Base-by-base conservation (phyloP, 2,888 invertebrate genomes). In the Hybos culiciformis region DNA sequence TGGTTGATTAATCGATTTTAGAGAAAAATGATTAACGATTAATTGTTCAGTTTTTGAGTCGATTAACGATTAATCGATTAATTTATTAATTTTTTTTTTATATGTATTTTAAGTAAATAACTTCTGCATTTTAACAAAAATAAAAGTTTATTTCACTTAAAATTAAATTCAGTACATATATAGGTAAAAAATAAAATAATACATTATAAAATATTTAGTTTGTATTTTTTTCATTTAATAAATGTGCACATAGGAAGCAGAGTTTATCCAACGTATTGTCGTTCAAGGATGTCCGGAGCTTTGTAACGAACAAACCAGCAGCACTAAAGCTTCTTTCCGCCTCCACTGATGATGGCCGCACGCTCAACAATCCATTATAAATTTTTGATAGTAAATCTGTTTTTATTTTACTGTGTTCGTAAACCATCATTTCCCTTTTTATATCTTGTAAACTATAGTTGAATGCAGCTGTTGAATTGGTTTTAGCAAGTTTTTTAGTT, bases 1-100 rank as follows among this genome's bases (percentile, higher is more conserved):
- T 29, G 29, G 29, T 29, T 29, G 29, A 29, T 29, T 29, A 29
- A 29, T 29, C 29, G 29, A 29, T 29, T 29, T 29, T 29, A 29
- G 29, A 29, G 29, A 29, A 29, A 29, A 29, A 29, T 29, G 29
- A 29, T 29, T 29, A 29, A 29, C 29, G 29, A 29, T 29, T 29
- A 29, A 29, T 29, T 29, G 29, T 29, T 29, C 33, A 19, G 19
- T 37, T 37, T 37, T 37, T 20, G 18, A 18, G 37, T 37, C 37
- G 37, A 37, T 37, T n/a, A n/a, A n/a, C n/a, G n/a, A n/a, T n/a
- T 37, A 37, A 37, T 37, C 20, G 21, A 37, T 37, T 37, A 37
- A 37, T 37, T 12, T 6, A 29, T 29, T 29, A 29, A 29, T 29
- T 29, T 29, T 29, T n/a, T 29, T n/a, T 29, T 29, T 29, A 29